These are phyloP conservation scores for Rhinogobius similis DNA, from an alignment of 2,113 vertebrate species.

Conservation along the genomic window DNA sequence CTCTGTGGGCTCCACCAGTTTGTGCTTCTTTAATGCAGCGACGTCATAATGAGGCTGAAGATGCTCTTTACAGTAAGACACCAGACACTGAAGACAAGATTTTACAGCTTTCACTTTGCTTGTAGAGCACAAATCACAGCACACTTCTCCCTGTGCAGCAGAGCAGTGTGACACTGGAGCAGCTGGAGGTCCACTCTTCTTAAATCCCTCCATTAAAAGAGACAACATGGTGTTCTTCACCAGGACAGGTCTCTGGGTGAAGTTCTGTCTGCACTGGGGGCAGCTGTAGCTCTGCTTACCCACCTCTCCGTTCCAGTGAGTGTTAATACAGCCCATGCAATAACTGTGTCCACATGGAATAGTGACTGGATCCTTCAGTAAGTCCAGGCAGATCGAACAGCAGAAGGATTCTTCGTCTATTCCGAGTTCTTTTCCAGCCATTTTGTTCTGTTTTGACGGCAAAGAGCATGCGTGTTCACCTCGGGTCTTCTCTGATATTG, in stretches of 20 bases:
- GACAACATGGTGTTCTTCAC: constrained; percentile 1
- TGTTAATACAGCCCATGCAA: neutral
- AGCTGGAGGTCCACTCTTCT: neutral
- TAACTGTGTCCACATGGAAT: constrained; percentile 4
- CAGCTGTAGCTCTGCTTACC: neutral
- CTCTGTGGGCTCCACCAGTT: neutral
- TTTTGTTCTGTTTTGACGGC: neutral
- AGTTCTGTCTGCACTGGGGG: neutral
- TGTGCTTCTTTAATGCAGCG: neutral
- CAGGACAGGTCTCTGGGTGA: neutral
- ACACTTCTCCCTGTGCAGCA: neutral
- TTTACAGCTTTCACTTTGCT: neutral
- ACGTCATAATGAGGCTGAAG: constrained; percentile 4
- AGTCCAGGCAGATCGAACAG: constrained; percentile 1
- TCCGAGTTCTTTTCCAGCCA: neutral
- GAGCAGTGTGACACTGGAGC: neutral
- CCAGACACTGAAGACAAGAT: constrained; percentile 7
- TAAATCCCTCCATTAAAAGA: neutral
- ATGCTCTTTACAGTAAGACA: constrained; percentile 1
- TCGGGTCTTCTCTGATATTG: neutral
- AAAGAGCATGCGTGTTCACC: neutral
- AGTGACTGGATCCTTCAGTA: constrained; percentile 1
- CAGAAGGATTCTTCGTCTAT: neutral
- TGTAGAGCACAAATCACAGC: neutral
- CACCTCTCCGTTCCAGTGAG: neutral